Evolutionary conservation across 2,797 vertebrate species (phyloP).

Genomic region (Thalassophryne amazonica): DNA sequence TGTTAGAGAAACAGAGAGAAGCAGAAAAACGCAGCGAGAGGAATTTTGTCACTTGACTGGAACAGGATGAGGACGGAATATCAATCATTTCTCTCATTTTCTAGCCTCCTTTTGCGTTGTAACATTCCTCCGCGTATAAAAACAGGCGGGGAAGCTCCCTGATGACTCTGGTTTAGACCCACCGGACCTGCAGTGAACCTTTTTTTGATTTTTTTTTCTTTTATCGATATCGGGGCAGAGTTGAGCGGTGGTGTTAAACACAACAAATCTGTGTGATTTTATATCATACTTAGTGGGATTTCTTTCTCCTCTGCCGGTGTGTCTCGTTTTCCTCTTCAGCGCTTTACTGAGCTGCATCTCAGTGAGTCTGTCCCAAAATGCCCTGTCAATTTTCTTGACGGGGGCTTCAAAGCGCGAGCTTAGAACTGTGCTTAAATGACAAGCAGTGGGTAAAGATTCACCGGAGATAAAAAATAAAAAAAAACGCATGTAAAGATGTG

Average conservation of each 20-base stretch:
- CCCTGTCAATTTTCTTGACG: slow-evolving; percentile 48
- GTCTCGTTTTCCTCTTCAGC: slow-evolving; percentile 20
- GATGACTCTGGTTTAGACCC: neutral
- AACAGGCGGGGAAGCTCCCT: slow-evolving; percentile 9
- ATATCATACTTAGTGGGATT: slow-evolving; percentile 20
- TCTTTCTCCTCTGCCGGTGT: slow-evolving; percentile 29
- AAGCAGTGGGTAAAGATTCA: slow-evolving; percentile 17
- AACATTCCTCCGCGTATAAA: slow-evolving; percentile 5
- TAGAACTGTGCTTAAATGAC: slow-evolving; percentile 26
- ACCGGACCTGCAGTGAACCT: neutral
- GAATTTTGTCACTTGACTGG: slow-evolving; percentile 58
- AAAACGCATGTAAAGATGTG: neutral
- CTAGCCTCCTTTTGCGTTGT: neutral
- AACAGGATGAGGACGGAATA: slow-evolving; percentile 62
- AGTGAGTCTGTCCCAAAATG: slow-evolving; percentile 54
- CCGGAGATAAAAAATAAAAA: neutral
- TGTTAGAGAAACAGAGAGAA: slow-evolving; percentile 28
- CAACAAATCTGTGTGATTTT: slow-evolving; percentile 36
- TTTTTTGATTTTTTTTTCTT: too few species aligned
- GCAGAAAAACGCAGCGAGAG: slow-evolving; percentile 14
- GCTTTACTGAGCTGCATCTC: slow-evolving; percentile 47
- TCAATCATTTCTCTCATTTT: slow-evolving; percentile 61
- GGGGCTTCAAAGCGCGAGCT: slow-evolving; percentile 41
- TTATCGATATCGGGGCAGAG: too few species aligned
- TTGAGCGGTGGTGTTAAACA: slow-evolving; percentile 21